Evolutionary conservation across 2,888 invertebrate genomes (phyloP).

Genomic region (Hyposoter dolosus): DNA sequence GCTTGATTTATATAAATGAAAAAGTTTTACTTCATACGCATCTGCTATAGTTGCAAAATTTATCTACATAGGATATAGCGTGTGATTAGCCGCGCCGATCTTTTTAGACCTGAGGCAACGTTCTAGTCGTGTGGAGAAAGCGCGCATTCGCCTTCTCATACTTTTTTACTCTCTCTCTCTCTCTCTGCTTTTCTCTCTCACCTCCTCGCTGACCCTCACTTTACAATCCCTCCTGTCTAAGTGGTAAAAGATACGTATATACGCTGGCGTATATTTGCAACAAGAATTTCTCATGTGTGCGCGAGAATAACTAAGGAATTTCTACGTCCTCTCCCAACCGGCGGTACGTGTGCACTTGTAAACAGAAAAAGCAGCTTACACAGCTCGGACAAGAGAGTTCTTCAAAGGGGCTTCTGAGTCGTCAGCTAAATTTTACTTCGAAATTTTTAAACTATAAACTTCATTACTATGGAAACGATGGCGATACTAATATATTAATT

Average conservation of each 20-base stretch:
- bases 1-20: slow-evolving; percentile 9
- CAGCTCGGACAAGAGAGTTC: slow-evolving; percentile 24
- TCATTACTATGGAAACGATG: no score
- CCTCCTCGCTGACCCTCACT: slow-evolving; percentile 50
- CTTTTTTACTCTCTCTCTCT: slow-evolving; percentile 57
- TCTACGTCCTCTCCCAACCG: slow-evolving; percentile 44
- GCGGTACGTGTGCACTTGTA: slow-evolving; percentile 36
- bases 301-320: slow-evolving; percentile 54
- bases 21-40: slow-evolving; percentile 6
- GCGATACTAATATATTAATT: no score
- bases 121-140: slow-evolving; percentile 73
- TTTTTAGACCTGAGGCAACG: slow-evolving; percentile 49
- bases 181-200: slow-evolving; percentile 29
- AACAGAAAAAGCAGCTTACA: slow-evolving; percentile 28
- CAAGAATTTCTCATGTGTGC: slow-evolving; percentile 27
- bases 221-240: slow-evolving; percentile 28
- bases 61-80: slow-evolving; percentile 37
- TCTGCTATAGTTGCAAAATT: slow-evolving; percentile 39
- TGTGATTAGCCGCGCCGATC: slow-evolving; percentile 49
- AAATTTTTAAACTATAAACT: neutral
- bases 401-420: neutral
- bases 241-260: slow-evolving; percentile 1
- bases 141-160: slow-evolving; percentile 70
- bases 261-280: slow-evolving; percentile 35
- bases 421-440: neutral